Base-by-base conservation (phyloP, 2,797 vertebrate species). In the Myotis findleyi region DNA sequence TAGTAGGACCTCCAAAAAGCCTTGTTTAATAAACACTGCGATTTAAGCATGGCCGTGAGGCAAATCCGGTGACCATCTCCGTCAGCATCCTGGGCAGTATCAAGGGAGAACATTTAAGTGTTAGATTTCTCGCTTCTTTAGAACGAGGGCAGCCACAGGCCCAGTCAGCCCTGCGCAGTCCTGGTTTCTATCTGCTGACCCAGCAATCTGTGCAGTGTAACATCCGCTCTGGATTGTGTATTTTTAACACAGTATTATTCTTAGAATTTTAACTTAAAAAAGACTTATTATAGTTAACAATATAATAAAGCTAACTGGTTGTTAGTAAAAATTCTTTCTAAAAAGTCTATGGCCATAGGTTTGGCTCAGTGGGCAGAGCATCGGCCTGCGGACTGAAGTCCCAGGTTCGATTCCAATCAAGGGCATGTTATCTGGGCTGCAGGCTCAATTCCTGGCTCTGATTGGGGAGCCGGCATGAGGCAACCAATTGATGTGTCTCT, bases 251-350 rank as follows among this genome's bases (percentile, higher is more conserved):
- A n/a, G 10, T 3, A 44, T 55, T n/a, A 36, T 25, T 69, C 68
- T 76, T 57, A 77, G 21, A 86, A 79, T 87, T 83, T 75, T 80
- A 83, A 57, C 66, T 86, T 77, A 62, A 71, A 94, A 76, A 25
- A 44, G 73, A 71, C 17, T 36, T 76, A 38, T 69, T 33, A 33
- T 27, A 68, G 53, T 94, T 57, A 49, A 27, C 20, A 69, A 68
- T 41, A 20, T 33, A 47, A 59, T n/a, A 53, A 69, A 59, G 66
- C 38, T n/a, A 76, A 82, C 5, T 73, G 33, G 20, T n/a, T 66
- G 55, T 55, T 49, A 57, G 36, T 8, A 72, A 17, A 81, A 33
- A 36, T 47, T 51, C 72, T 95, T 87, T 30, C 2, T 59, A 30
- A 30, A 59, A 59, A 14, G 27, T 27, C 25, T 59, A 59, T 6